A percentile compares a stretch with the other conserved stretches of the same genome.
Evolutionary conservation across 2,888 invertebrate species (phyloP).

Genomic region (Torymus tubicola): DNA sequence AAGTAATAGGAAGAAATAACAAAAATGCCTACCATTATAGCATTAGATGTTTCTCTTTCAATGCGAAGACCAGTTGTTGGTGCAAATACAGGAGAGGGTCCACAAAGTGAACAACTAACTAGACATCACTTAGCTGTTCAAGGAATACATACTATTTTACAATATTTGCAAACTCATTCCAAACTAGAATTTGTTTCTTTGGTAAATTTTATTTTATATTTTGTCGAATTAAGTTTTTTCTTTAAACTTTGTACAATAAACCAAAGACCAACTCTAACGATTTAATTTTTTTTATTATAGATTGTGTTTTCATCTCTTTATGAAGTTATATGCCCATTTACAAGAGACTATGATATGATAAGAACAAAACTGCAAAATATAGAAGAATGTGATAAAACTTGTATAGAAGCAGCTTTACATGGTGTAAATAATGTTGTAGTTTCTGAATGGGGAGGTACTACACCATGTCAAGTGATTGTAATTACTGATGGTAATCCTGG

Average conservation of each 20-base stretch:
- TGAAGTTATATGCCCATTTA: constrained; percentile 88
- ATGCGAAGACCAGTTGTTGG: constrained; percentile 81
- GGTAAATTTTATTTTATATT: constrained; percentile 75
- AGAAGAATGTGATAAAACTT: constrained; percentile 92
- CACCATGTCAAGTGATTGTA: constrained; percentile 88
- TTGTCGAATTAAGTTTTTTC: constrained; percentile 1
- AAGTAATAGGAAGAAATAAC: not conserved
- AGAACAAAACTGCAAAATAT: constrained; percentile 85
- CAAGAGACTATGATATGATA: constrained; percentile 90
- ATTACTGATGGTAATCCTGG: constrained; percentile 88
- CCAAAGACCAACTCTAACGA: not conserved
- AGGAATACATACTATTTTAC: constrained; percentile 82
- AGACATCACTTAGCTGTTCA: constrained; percentile 82
- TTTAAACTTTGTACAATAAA: not conserved
- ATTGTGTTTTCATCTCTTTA: constrained; percentile 78
- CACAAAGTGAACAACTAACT: constrained; percentile 78
- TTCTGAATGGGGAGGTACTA: constrained; percentile 93
- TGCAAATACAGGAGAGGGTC: constrained; percentile 74
- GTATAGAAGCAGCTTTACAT: constrained; percentile 87
- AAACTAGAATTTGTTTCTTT: constrained; percentile 85
- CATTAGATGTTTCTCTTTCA: constrained; percentile 85
- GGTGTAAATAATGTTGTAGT: constrained; percentile 88
- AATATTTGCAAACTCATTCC: constrained; percentile 81
- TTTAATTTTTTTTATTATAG: constrained; percentile 65
- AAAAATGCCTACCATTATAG: constrained; percentile 85